These are phyloP conservation scores for Chrysotoxum bicinctum DNA, from an alignment of 2,888 invertebrate genomes.

Conservation along the genomic window DNA sequence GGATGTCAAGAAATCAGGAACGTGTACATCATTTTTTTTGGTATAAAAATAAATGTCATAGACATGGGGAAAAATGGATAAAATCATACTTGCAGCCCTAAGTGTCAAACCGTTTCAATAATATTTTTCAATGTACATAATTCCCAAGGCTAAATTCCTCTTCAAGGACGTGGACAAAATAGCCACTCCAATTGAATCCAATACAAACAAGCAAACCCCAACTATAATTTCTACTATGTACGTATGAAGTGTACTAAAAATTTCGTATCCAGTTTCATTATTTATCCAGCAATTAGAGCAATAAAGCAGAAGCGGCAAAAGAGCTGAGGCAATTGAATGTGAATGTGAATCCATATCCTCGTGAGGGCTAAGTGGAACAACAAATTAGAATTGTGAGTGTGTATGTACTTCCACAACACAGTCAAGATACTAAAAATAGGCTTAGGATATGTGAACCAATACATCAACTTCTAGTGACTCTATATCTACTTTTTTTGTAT, in stretches of 20 bases:
- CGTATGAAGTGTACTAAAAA: conserved; percentile 32
- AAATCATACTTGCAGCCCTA: neutral
- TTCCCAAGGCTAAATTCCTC: neutral
- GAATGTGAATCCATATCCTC: conserved; percentile 34
- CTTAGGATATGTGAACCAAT: neutral
- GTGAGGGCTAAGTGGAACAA: conserved; percentile 35
- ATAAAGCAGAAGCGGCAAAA: conserved; percentile 44
- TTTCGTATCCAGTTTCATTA: conserved; percentile 64
- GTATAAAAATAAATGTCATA: neutral
- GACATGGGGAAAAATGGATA: neutral
- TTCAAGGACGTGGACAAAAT: neutral
- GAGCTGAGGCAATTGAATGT: conserved; percentile 63
- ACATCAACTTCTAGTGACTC: neutral
- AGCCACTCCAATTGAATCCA: neutral
- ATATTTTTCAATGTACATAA: neutral
- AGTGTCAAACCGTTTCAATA: neutral
- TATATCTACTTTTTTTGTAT: neutral
- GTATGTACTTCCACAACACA: neutral
- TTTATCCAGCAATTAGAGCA: conserved; percentile 67
- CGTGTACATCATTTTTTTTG: neutral
- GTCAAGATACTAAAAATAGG: conserved; percentile 17
- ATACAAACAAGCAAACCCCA: neutral
- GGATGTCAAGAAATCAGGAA: neutral
- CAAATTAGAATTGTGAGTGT: conserved; percentile 59
- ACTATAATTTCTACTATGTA: neutral